Evolutionary conservation across 2,797 vertebrate genomes (phyloP).

Genomic region (Chelmon rostratus): DNA sequence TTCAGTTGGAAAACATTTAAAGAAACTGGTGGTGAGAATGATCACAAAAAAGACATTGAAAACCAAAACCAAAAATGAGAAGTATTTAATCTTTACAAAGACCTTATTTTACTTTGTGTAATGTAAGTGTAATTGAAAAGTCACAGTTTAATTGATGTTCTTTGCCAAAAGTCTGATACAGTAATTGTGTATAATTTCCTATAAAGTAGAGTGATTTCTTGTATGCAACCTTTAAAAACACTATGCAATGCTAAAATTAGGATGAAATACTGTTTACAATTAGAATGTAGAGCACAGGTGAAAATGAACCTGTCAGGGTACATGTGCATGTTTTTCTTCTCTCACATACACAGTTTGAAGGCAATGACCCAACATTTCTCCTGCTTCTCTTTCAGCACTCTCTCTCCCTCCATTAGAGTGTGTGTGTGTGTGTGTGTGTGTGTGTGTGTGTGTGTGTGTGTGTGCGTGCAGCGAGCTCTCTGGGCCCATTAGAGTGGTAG

Average conservation of each 20-base stretch:
- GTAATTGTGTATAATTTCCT: neutral
- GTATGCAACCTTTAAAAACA: neutral
- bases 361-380: conserved; percentile 30
- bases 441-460: neutral
- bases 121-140: too few species aligned
- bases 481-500: conserved; percentile 66
- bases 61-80: neutral
- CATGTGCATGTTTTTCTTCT: neutral
- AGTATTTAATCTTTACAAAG: neutral
- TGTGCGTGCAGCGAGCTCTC: conserved; percentile 30
- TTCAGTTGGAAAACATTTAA: neutral
- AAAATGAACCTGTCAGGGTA: neutral
- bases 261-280: neutral
- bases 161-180: neutral
- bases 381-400: conserved; percentile 34
- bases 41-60: too few species aligned
- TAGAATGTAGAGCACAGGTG: neutral
- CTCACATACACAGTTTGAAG: conserved; percentile 2
- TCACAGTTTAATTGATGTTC: neutral
- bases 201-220: neutral
- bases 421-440: too few species aligned
- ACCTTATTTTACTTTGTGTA: too few species aligned
- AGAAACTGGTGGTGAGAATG: neutral
- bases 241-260: neutral
- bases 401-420: neutral